These are phyloP conservation scores for Nesidiocoris tenuis DNA, from an alignment of 2,888 invertebrate genomes.

Conservation along the genomic window DNA sequence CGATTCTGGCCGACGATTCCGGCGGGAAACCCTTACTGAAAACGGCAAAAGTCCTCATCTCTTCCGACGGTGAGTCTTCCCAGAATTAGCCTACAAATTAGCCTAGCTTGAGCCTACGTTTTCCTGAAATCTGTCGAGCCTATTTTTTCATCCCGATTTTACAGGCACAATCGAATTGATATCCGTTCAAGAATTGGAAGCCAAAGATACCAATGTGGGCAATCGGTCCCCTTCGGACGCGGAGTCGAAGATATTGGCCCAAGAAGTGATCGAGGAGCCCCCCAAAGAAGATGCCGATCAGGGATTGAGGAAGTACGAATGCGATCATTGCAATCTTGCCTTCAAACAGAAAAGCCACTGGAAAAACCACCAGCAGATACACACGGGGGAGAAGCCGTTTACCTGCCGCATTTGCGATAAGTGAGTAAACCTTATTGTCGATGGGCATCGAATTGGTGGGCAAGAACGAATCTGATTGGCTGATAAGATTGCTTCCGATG, in stretches of 20 bases:
- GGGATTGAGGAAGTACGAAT: conserved; percentile 28
- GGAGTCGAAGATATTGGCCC: background rate
- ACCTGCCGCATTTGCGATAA: conserved; percentile 55
- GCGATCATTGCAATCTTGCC: conserved; percentile 52
- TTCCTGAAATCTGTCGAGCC: background rate
- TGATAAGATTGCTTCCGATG: too few species aligned
- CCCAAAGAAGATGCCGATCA: background rate
- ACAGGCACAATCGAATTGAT: conserved; percentile 17
- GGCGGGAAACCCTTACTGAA: too few species aligned
- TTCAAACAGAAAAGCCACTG: conserved; percentile 62
- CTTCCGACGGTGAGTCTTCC: conserved; percentile 13
- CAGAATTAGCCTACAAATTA: background rate
- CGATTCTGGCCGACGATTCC: too few species aligned
- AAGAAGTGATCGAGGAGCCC: conserved; percentile 35
- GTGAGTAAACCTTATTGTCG: conserved; percentile 32
- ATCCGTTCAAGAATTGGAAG: background rate
- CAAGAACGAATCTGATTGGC: too few species aligned
- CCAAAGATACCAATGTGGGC: background rate
- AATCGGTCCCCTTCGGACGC: background rate
- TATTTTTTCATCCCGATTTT: background rate
- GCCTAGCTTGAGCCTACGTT: background rate
- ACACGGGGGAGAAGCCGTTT: conserved; percentile 54
- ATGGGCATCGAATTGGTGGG: too few species aligned
- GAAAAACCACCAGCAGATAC: conserved; percentile 57
- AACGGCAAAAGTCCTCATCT: conserved; percentile 21